Evolutionary conservation across 2,797 vertebrate species (phyloP).

Genomic region (Falco novaeseelandiae): DNA sequence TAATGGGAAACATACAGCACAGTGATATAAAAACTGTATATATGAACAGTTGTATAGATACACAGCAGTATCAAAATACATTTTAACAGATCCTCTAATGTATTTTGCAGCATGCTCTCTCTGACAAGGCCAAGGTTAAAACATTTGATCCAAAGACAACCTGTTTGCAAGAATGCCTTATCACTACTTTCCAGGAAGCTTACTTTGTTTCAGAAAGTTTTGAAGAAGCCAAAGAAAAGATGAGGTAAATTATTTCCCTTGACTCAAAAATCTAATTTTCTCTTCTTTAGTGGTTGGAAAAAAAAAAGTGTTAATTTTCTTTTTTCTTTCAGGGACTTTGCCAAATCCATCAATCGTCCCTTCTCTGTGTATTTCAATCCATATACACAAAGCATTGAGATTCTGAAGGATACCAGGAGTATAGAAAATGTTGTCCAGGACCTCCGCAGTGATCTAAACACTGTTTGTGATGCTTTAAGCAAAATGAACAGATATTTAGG

Average conservation of each 20-base stretch:
- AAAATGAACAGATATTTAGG: slow-evolving; percentile 98
- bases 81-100: slow-evolving; percentile 35
- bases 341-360: slow-evolving; percentile 92
- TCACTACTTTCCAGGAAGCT: slow-evolving; percentile 96
- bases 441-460: slow-evolving; percentile 92
- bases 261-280: slow-evolving; percentile 13
- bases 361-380: slow-evolving; percentile 98
- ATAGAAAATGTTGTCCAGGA: slow-evolving; percentile 95
- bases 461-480: slow-evolving; percentile 92
- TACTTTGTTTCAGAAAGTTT: slow-evolving; percentile 98
- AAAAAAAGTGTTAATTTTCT: slow-evolving; percentile 30
- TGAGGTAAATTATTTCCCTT: slow-evolving; percentile 85
- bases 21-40: not conserved
- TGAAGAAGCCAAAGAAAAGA: slow-evolving; percentile 97
- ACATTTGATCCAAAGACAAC: slow-evolving; percentile 93
- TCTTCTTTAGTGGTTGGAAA: not conserved
- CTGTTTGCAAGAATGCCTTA: slow-evolving; percentile 94
- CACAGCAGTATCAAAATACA: not conserved
- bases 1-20: not conserved
- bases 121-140: slow-evolving; percentile 91
- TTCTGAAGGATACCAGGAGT: slow-evolving; percentile 93
- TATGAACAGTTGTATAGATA: not conserved
- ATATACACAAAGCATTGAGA: slow-evolving; percentile 93
- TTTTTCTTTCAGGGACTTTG: slow-evolving; percentile 87
- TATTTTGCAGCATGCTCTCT: slow-evolving; percentile 90